Conservation (phyloP, 2,113 vertebrate species). For the Propithecus coquereli region DNA sequence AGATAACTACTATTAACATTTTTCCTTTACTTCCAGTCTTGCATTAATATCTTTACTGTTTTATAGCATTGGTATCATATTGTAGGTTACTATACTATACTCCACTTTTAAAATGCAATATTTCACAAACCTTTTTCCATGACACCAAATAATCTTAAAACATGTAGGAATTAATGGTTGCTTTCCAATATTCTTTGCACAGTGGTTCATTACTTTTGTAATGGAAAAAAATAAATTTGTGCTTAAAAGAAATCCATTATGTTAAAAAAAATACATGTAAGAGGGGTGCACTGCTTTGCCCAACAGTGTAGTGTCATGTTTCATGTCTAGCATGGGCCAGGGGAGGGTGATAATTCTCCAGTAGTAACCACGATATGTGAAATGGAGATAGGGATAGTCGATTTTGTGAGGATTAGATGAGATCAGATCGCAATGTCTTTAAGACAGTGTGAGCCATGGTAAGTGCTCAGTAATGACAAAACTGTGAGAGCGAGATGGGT, state of each 20-base stretch:
- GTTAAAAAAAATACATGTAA: background rate
- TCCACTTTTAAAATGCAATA: background rate
- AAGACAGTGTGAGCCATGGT: background rate
- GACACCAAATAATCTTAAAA: background rate
- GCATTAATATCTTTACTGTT: background rate
- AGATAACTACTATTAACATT: background rate
- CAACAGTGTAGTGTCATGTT: background rate
- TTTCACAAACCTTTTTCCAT: background rate
- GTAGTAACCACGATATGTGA: background rate
- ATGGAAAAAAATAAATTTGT: background rate
- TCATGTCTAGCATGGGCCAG: background rate
- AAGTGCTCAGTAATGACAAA: background rate
- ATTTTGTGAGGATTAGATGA: background rate
- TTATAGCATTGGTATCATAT: background rate
- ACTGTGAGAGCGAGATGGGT: background rate
- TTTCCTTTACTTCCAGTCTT: background rate
- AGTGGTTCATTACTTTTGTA: background rate
- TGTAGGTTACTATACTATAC: background rate
- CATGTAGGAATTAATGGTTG: background rate
- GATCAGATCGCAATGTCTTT: background rate
- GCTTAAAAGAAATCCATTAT: background rate
- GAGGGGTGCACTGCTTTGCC: background rate
- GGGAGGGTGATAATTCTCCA: background rate
- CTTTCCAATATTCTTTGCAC: conserved; percentile 13
- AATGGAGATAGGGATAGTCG: background rate